A percentile compares a stretch with the other conserved stretches of the same genome.
Conservation (phyloP, 2,113 vertebrate genomes). For the Nettapus auritus region DNA sequence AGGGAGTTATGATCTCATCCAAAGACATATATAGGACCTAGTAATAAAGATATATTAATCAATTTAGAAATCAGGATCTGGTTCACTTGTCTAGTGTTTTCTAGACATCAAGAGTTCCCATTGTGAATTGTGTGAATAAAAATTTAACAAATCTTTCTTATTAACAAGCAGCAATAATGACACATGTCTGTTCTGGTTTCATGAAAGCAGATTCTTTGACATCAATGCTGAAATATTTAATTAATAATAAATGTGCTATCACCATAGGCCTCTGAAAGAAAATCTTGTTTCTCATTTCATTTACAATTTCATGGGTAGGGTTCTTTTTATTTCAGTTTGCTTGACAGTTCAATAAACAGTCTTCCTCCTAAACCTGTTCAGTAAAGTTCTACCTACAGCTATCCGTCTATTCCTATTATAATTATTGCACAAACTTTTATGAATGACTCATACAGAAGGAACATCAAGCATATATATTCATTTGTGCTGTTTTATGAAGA, state of each 20-base stretch:
- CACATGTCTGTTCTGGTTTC: background rate
- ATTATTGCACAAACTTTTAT: background rate
- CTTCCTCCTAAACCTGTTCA: background rate
- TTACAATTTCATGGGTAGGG: background rate
- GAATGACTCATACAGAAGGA: background rate
- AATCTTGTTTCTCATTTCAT: background rate
- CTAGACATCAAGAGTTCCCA: background rate
- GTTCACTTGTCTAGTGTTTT: background rate
- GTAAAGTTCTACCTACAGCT: background rate
- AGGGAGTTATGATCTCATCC: background rate
- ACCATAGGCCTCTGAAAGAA: background rate
- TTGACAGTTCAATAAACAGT: background rate
- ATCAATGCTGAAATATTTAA: background rate
- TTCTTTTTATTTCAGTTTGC: background rate
- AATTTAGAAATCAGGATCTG: background rate
- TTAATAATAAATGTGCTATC: background rate
- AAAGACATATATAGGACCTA: background rate
- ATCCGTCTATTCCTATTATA: background rate
- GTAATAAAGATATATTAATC: background rate
- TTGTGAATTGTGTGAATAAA: background rate
- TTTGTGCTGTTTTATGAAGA: background rate
- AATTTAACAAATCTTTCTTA: background rate
- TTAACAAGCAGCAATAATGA: slow-evolving; percentile 7
- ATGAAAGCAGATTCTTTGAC: background rate
- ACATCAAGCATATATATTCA: background rate